Conservation (phyloP, 1,140 invertebrate genomes). For the Centruroides sculpturatus region DNA sequence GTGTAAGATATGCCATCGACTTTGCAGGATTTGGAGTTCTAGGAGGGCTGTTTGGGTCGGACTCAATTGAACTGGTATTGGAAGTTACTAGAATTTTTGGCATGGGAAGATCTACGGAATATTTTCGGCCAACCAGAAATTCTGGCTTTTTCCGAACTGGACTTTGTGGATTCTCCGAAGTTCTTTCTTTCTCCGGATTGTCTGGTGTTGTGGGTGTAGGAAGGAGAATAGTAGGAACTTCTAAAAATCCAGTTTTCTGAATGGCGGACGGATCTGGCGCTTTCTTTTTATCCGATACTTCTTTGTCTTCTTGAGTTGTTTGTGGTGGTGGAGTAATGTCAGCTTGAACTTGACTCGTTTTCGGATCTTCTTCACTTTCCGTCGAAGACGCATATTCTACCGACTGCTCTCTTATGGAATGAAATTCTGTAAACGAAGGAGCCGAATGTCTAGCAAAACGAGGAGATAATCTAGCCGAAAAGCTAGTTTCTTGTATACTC, state of each 20-base stretch:
- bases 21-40: conserved; percentile 8
- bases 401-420: conserved; percentile 11
- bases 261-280: too few relatives aligned
- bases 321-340: too few relatives aligned
- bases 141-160: not conserved
- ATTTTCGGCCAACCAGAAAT: not conserved
- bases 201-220: too few relatives aligned
- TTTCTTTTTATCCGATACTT: too few relatives aligned
- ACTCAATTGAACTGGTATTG: conserved; percentile 53
- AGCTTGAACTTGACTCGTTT: too few relatives aligned
- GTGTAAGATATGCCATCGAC: not conserved
- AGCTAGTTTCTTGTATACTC: conserved; percentile 9
- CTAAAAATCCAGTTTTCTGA: too few relatives aligned
- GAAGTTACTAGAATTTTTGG: conserved; percentile 57
- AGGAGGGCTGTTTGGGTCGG: conserved; percentile 41
- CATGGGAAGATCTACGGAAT: conserved; percentile 47
- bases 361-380: not conserved
- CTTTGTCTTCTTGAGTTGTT: too few relatives aligned
- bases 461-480: conserved; percentile 2
- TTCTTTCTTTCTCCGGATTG: not conserved
- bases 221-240: too few relatives aligned
- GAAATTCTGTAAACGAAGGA: conserved; percentile 10
- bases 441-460: not conserved
- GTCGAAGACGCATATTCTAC: conserved; percentile 12
- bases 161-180: not conserved